phyloP scores from a whole-genome alignment of 37 sponge, comb jelly and placozoan species.

The Cladorhizidae sp. region DNA sequence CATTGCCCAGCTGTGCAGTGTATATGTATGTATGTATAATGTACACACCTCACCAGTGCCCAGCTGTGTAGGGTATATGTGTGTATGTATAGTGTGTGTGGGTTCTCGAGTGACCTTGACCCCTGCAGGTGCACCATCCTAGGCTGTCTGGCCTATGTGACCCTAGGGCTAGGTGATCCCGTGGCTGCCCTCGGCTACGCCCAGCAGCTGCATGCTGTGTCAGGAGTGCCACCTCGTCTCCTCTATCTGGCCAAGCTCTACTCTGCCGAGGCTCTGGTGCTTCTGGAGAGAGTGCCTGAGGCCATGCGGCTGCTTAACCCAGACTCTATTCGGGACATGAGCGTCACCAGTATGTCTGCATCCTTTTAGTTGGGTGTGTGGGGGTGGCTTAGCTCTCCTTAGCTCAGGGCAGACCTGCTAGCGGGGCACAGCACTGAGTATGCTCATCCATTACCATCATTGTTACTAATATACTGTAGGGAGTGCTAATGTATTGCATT shows the following conservation, averaged over 20 bases:
- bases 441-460: too few species aligned
- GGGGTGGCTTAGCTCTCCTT: too few species aligned
- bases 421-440: too few species aligned
- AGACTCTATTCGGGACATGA: conserved; percentile 51
- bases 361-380: neutral
- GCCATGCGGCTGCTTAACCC: conserved; percentile 69
- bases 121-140: conserved; percentile 49
- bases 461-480: too few species aligned
- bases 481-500: too few species aligned
- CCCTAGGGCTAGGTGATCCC: conserved; percentile 89
- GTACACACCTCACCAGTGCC: too few species aligned
- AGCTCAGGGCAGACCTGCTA: too few species aligned
- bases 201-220: conserved; percentile 56
- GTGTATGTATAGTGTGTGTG: too few species aligned
- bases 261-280: conserved; percentile 76
- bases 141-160: conserved; percentile 81
- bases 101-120: too few species aligned
- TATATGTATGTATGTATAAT: too few species aligned
- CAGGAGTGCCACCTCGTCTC: conserved; percentile 48
- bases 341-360: neutral
- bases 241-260: conserved; percentile 60
- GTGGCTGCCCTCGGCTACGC: conserved; percentile 80
- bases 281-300: conserved; percentile 59
- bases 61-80: too few species aligned
- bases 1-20: neutral